Percentiles rank a stretch among this genome's conserved stretches.
These are phyloP conservation scores for Solen grandis DNA, from an alignment of 1,140 invertebrate species.

Conservation along the genomic window DNA sequence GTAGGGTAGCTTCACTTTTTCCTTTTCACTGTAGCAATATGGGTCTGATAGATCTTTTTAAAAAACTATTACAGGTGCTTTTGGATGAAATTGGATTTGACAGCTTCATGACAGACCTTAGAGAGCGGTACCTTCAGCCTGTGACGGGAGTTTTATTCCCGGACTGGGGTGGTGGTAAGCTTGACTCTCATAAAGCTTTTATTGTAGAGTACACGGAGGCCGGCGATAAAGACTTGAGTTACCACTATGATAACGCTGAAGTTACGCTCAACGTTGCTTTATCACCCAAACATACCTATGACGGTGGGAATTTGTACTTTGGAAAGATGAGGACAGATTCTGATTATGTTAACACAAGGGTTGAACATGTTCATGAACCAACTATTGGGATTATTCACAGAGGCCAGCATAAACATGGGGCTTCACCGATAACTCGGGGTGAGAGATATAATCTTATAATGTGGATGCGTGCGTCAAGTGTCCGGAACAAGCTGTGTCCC, in stretches of 20 bases:
- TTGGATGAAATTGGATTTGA: slow-evolving; percentile 81
- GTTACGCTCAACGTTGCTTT: slow-evolving; percentile 81
- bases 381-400: slow-evolving; percentile 79
- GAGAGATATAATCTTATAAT: slow-evolving; percentile 81
- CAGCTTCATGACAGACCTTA: slow-evolving; percentile 76
- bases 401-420: slow-evolving; percentile 81
- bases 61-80: slow-evolving; percentile 71
- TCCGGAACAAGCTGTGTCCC: slow-evolving; percentile 80
- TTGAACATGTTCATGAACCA: slow-evolving; percentile 66
- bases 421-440: slow-evolving; percentile 77
- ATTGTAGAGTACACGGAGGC: slow-evolving; percentile 79
- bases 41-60: neutral
- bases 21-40: too few species aligned
- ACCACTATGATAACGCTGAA: slow-evolving; percentile 82
- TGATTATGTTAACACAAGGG: slow-evolving; percentile 37
- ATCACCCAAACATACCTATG: slow-evolving; percentile 74
- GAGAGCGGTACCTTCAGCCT: slow-evolving; percentile 77
- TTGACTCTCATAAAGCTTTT: slow-evolving; percentile 82
- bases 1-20: too few species aligned
- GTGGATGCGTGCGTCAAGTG: slow-evolving; percentile 80
- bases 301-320: slow-evolving; percentile 80
- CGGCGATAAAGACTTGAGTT: slow-evolving; percentile 79
- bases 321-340: slow-evolving; percentile 70
- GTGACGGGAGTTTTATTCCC: slow-evolving; percentile 78
- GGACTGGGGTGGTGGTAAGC: slow-evolving; percentile 69